Conservation (phyloP, 1,140 invertebrate genomes). For the Protaetia brevitarsis region DNA sequence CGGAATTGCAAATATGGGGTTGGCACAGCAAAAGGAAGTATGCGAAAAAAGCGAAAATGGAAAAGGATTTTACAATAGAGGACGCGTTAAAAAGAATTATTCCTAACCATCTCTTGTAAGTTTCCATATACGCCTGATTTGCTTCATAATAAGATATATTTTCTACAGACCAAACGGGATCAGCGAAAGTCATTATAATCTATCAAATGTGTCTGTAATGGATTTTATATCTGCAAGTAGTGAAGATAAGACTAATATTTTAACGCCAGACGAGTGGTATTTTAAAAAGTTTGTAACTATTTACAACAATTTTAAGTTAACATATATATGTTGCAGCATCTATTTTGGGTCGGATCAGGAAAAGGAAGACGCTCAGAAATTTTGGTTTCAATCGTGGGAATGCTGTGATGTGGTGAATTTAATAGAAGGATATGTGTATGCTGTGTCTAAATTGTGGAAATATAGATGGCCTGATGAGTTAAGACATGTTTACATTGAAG, state of each 20-base stretch:
- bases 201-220: conserved; percentile 58
- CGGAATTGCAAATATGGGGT: conserved; percentile 67
- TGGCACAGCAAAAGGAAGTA: conserved; percentile 71
- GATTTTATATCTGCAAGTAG: conserved; percentile 61
- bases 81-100: conserved; percentile 62
- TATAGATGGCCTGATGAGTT: conserved; percentile 62
- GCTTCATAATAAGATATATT: neutral
- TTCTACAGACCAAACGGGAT: conserved; percentile 36
- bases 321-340: conserved; percentile 15
- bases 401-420: conserved; percentile 61
- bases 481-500: conserved; percentile 58
- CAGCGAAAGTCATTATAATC: conserved; percentile 41
- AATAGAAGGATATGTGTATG: conserved; percentile 57
- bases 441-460: conserved; percentile 60
- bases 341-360: conserved; percentile 66
- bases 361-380: conserved; percentile 60
- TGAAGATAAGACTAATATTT: conserved; percentile 43
- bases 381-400: conserved; percentile 56
- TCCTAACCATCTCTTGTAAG: conserved; percentile 54
- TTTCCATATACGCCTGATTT: neutral
- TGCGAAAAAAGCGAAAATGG: conserved; percentile 59
- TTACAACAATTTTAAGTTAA: conserved; percentile 16
- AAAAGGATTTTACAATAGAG: conserved; percentile 62
- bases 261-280: conserved; percentile 25
- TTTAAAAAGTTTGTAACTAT: conserved; percentile 27